These are phyloP conservation scores for Gallinago nigripennis DNA, from an alignment of 2,797 vertebrate species.

Conservation along the genomic window DNA sequence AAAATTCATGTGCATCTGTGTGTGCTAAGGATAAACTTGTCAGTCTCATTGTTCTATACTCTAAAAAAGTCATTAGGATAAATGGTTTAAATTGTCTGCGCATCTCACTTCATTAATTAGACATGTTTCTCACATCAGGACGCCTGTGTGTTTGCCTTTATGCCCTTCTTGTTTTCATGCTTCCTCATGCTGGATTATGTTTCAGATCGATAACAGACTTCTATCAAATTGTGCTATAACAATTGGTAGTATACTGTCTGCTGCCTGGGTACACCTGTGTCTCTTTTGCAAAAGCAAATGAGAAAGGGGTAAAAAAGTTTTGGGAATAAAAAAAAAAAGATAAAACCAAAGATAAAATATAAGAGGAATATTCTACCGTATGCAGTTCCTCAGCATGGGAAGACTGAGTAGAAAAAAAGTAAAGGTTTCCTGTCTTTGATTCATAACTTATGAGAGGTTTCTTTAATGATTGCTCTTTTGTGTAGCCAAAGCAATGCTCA, in stretches of 20 bases:
- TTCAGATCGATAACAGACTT: conserved; percentile 42
- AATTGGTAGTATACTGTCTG: not conserved
- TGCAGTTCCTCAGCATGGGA: not conserved
- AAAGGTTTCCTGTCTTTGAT: conserved; percentile 53
- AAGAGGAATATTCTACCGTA: conserved; percentile 23
- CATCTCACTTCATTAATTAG: conserved; percentile 52
- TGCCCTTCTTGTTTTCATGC: not conserved
- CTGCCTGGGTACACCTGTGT: not conserved
- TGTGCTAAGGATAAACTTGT: not conserved
- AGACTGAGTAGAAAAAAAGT: not conserved
- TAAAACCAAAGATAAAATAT: conserved; percentile 28
- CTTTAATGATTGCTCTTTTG: conserved; percentile 59
- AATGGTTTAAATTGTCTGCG: conserved; percentile 3
- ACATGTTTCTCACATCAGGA: not conserved
- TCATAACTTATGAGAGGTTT: conserved; percentile 54
- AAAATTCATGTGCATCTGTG: not conserved
- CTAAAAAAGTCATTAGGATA: not conserved
- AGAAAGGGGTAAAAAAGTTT: conserved; percentile 44
- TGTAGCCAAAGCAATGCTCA: conserved; percentile 40
- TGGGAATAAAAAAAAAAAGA: not conserved
- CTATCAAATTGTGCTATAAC: not conserved
- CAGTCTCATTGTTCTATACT: not conserved
- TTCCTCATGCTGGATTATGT: conserved; percentile 43
- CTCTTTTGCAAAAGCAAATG: conserved; percentile 38
- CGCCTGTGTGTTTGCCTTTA: conserved; percentile 27